Conservation (phyloP, 2,113 vertebrate genomes). For the Apteryx owenii region DNA sequence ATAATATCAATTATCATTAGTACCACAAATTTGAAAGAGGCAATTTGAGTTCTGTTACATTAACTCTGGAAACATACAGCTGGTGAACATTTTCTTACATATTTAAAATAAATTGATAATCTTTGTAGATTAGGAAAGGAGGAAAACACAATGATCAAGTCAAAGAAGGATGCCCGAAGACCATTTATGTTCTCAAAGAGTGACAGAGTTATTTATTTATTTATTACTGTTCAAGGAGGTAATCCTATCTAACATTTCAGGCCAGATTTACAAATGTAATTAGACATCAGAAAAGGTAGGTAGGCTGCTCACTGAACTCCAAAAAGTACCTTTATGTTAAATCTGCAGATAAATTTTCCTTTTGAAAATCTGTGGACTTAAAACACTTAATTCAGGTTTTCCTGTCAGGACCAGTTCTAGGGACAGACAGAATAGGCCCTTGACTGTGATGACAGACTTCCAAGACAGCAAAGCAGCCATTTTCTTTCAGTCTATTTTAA, state of each 20-base stretch:
- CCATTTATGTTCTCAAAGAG: neutral
- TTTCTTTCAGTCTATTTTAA: neutral
- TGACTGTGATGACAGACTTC: neutral
- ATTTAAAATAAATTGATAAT: neutral
- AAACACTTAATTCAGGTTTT: neutral
- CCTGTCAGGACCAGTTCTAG: neutral
- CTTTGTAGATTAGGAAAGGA: neutral
- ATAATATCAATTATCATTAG: neutral
- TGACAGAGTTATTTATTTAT: neutral
- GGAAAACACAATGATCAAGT: neutral
- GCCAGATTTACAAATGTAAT: neutral
- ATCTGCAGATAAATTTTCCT: neutral
- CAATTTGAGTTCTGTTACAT: neutral
- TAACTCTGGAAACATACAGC: neutral
- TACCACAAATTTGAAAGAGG: neutral
- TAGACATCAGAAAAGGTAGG: neutral
- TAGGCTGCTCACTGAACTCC: neutral
- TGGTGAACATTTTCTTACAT: neutral
- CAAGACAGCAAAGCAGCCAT: neutral
- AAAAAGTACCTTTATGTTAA: neutral
- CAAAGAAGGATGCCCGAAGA: neutral
- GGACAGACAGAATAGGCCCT: neutral
- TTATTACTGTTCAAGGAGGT: neutral
- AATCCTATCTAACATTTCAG: neutral
- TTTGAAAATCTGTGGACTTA: neutral